phyloP scores from a whole-genome alignment of 2,113 vertebrate genomes.

The Thamnophis sirtalis region DNA sequence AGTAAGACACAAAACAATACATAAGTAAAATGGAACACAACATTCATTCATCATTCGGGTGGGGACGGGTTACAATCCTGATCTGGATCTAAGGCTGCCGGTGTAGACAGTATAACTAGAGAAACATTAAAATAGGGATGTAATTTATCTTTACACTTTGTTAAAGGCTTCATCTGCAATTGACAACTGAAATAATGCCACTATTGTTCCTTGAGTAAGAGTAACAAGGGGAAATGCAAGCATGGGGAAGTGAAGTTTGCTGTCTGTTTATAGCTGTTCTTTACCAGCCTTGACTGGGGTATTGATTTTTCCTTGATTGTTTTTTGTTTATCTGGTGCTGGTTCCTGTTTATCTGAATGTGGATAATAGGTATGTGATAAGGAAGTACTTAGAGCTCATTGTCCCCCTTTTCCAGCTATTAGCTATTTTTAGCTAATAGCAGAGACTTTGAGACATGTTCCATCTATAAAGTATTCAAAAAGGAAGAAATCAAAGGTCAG shows the following conservation, averaged over 20 bases:
- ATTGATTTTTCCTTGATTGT: background rate
- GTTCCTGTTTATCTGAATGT: background rate
- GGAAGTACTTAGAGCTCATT: background rate
- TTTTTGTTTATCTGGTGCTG: background rate
- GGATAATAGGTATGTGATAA: background rate
- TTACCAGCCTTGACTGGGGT: background rate
- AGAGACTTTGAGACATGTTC: background rate
- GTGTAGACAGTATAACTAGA: background rate
- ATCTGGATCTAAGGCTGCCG: background rate
- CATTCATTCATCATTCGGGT: too few species aligned
- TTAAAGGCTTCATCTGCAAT: background rate
- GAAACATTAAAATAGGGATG: background rate
- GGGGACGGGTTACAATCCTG: too few species aligned
- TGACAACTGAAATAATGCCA: background rate
- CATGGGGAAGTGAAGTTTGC: background rate
- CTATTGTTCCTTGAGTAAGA: background rate
- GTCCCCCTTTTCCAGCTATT: background rate
- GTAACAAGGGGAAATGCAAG: background rate
- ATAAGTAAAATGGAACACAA: too few species aligned
- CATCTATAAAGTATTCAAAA: background rate
- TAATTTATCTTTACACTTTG: background rate
- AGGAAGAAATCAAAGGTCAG: background rate
- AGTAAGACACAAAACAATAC: too few species aligned
- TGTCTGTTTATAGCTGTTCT: background rate
- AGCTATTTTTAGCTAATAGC: background rate